A percentile compares a stretch with the other conserved stretches of the same genome.
These are phyloP conservation scores for Panagrolaimus sp. DNA, from an alignment of 1,140 invertebrate species.

Conservation along the genomic window DNA sequence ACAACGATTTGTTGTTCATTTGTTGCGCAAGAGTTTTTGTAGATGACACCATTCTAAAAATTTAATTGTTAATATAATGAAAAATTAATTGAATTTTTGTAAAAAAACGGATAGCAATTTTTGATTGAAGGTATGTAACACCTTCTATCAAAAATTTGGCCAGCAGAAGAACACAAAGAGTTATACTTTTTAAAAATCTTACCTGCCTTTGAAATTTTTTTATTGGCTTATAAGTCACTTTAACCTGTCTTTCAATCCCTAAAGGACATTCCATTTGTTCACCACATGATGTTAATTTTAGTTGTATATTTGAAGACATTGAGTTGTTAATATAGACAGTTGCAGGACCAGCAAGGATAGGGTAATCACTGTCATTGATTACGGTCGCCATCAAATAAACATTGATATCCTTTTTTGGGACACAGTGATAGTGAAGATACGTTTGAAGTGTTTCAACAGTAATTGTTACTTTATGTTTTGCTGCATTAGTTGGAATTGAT, in stretches of 20 bases:
- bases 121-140: conserved; percentile 20
- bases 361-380: conserved; percentile 56
- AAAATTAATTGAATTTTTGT: too few relatives aligned
- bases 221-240: too few relatives aligned
- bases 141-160: too few relatives aligned
- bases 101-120: conserved; percentile 26
- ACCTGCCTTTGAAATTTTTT: too few relatives aligned
- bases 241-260: too few relatives aligned
- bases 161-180: too few relatives aligned
- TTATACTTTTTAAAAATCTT: too few relatives aligned
- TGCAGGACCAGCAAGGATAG: conserved; percentile 58
- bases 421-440: conserved; percentile 56
- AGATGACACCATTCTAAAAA: conserved; percentile 42
- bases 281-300: too few relatives aligned
- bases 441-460: conserved; percentile 58
- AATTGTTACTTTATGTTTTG: conserved; percentile 57
- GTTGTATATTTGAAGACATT: too few relatives aligned
- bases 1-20: conserved; percentile 58
- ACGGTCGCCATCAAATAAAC: conserved; percentile 60
- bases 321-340: conserved; percentile 60
- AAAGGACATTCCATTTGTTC: too few relatives aligned
- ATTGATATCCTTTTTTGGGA: conserved; percentile 56
- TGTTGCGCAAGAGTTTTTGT: conserved; percentile 41
- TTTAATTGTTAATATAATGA: too few relatives aligned
- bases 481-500: conserved; percentile 57